phyloP scores from a whole-genome alignment of 2,113 vertebrate species.

The Alectura lathami region DNA sequence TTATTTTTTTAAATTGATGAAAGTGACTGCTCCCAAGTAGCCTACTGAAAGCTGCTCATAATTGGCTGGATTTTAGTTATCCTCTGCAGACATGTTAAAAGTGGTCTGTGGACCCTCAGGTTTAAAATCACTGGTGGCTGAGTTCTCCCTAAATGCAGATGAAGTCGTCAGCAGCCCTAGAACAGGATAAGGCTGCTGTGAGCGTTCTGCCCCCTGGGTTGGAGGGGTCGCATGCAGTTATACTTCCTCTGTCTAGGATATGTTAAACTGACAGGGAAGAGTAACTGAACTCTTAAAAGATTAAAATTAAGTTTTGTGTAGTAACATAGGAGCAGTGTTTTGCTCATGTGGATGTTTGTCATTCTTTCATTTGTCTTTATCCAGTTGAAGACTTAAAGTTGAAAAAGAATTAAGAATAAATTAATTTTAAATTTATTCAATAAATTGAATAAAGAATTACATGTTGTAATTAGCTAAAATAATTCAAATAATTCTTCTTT shows the following conservation, averaged over 20 bases:
- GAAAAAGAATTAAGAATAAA: too few species aligned
- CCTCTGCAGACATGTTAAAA: neutral
- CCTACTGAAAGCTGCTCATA: neutral
- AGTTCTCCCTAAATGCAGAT: neutral
- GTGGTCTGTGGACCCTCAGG: neutral
- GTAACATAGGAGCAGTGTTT: neutral
- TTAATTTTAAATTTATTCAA: too few species aligned
- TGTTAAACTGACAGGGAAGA: neutral
- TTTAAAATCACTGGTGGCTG: neutral
- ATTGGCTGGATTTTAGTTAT: neutral
- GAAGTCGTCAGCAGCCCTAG: neutral
- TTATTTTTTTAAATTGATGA: too few species aligned
- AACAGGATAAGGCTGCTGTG: neutral
- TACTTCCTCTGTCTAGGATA: neutral
- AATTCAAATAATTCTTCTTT: neutral
- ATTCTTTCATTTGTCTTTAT: neutral
- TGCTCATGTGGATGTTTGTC: neutral
- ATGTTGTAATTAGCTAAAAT: neutral
- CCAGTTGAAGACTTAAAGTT: neutral
- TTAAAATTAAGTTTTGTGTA: neutral
- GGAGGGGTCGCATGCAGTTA: too few species aligned
- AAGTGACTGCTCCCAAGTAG: neutral
- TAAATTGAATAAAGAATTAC: too few species aligned
- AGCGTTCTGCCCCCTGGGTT: neutral
- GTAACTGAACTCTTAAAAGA: neutral